These are phyloP conservation scores for Trichosurus vulpecula DNA, from an alignment of 2,797 vertebrate genomes.

Conservation along the genomic window DNA sequence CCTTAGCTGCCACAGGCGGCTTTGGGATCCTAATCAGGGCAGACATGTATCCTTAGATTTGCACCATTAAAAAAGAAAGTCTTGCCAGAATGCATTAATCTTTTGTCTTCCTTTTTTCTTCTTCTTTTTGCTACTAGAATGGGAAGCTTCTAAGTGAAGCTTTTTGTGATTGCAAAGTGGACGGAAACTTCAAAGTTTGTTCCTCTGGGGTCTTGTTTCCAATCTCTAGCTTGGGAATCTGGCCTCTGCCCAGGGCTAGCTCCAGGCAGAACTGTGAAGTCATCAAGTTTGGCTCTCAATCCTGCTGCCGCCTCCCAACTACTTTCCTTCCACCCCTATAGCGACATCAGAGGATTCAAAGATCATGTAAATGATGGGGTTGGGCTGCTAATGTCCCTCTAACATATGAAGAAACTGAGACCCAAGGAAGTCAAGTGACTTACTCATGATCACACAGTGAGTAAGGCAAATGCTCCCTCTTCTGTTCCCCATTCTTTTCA, in stretches of 20 bases:
- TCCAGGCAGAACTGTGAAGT: neutral
- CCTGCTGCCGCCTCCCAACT: neutral
- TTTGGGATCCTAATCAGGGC: slow-evolving; percentile 65
- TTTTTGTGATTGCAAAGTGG: slow-evolving; percentile 49
- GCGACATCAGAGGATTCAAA: neutral
- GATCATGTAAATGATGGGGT: neutral
- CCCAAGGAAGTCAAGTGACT: neutral
- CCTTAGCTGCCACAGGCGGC: slow-evolving; percentile 73
- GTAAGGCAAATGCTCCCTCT: neutral
- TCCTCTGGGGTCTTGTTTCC: slow-evolving; percentile 41
- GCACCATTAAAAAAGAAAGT: slow-evolving; percentile 76
- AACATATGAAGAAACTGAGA: neutral
- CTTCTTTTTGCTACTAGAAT: slow-evolving; percentile 65
- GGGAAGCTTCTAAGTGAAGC: slow-evolving; percentile 65
- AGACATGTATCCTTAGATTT: slow-evolving; percentile 72
- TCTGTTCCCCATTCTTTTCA: neutral
- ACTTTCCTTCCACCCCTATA: neutral
- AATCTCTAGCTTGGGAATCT: neutral
- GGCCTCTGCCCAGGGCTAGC: neutral
- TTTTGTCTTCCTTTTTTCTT: slow-evolving; percentile 38
- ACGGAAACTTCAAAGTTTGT: neutral
- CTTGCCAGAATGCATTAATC: slow-evolving; percentile 75
- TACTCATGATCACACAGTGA: neutral
- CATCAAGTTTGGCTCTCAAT: neutral
- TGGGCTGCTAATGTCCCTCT: neutral